Conservation (phyloP, 1,140 invertebrate genomes). For the Aphelinus atriplicis region DNA sequence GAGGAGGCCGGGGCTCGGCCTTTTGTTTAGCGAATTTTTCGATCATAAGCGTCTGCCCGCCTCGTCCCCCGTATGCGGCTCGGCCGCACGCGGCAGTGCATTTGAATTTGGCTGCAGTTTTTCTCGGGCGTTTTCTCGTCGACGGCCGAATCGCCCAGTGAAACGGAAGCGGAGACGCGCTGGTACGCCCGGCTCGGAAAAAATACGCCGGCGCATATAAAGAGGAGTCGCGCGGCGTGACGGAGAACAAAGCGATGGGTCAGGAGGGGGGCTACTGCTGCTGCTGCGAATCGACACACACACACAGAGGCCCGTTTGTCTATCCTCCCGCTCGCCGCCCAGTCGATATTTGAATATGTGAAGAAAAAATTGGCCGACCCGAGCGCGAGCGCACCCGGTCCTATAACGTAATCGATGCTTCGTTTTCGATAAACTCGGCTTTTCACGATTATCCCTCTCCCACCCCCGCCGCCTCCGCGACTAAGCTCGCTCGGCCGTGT, state of each 20-base stretch:
- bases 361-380: constrained; percentile 12
- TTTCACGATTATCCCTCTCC: constrained; percentile 23
- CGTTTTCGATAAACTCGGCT: constrained; percentile 40
- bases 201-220: constrained; percentile 38
- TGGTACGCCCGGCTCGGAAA: constrained; percentile 25
- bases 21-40: constrained; percentile 68
- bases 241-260: constrained; percentile 34
- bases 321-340: constrained; percentile 36
- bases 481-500: no score
- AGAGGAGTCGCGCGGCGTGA: constrained; percentile 5
- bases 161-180: constrained; percentile 48
- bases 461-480: neutral
- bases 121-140: constrained; percentile 36
- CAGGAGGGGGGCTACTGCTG: neutral
- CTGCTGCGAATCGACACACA: constrained; percentile 24
- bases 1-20: constrained; percentile 51
- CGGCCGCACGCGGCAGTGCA: constrained; percentile 40
- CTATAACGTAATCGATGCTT: constrained; percentile 34
- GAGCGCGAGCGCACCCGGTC: neutral
- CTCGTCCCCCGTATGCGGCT: constrained; percentile 26
- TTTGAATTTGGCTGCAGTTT: constrained; percentile 51
- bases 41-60: constrained; percentile 59
- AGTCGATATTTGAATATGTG: neutral
- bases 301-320: constrained; percentile 35
- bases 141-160: constrained; percentile 41